Conservation (phyloP, 1,140 invertebrate genomes). For the Euura saliciscinereae region DNA sequence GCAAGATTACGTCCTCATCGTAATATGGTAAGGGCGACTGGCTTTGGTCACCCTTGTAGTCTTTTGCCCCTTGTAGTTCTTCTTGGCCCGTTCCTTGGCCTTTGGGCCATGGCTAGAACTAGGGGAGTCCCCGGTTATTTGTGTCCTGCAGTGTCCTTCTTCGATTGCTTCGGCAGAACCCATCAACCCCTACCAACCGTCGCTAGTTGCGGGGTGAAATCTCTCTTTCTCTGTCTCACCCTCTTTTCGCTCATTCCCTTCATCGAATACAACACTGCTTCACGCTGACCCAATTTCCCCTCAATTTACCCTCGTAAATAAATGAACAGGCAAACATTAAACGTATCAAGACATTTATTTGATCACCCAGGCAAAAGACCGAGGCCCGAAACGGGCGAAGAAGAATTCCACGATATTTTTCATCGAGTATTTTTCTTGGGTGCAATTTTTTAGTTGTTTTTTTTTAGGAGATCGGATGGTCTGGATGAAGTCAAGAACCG, state of each 20-base stretch:
- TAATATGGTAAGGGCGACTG: constrained; percentile 14
- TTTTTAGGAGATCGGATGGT: background rate
- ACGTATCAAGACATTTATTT: constrained; percentile 53
- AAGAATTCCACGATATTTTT: background rate
- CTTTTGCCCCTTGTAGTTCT: too few relatives aligned
- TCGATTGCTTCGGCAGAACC: constrained; percentile 25
- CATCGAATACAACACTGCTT: constrained; percentile 8
- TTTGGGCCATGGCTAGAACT: too few relatives aligned
- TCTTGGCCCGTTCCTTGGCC: too few relatives aligned
- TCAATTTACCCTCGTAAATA: constrained; percentile 42
- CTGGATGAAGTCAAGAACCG: background rate
- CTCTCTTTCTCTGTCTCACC: constrained; percentile 5
- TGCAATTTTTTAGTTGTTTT: too few relatives aligned
- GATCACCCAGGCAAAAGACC: constrained; percentile 20
- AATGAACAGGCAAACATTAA: constrained; percentile 44
- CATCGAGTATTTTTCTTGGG: too few relatives aligned
- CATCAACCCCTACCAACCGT: background rate
- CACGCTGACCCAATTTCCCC: constrained; percentile 47
- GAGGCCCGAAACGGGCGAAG: background rate
- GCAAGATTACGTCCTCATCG: constrained; percentile 48
- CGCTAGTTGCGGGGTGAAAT: background rate
- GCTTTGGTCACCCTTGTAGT: background rate
- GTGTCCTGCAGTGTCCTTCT: constrained; percentile 33
- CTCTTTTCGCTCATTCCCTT: constrained; percentile 8
- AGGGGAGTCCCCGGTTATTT: constrained; percentile 34